Percentiles rank a stretch among this genome's conserved stretches.
These are phyloP conservation scores for Melinaea menophilus DNA, from an alignment of 2,888 invertebrate species.

Conservation along the genomic window DNA sequence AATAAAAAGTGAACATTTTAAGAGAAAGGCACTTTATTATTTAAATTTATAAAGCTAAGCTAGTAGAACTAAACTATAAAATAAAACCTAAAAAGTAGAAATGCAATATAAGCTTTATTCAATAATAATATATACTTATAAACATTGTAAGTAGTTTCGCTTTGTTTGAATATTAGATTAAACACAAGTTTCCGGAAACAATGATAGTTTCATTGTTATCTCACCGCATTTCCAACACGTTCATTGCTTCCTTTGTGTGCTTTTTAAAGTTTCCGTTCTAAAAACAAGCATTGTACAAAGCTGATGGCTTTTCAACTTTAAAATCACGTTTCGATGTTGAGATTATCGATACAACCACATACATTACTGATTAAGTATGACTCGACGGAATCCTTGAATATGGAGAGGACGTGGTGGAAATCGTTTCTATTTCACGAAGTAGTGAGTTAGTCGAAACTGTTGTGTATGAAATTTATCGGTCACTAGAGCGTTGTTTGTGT, in stretches of 20 bases:
- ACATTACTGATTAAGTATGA: constrained; percentile 11
- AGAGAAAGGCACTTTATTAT: no score
- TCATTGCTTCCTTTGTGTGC: neutral
- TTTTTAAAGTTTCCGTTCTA: constrained; percentile 10
- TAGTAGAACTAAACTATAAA: no score
- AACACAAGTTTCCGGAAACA: neutral
- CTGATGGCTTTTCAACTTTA: constrained; percentile 12
- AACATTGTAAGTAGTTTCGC: neutral
- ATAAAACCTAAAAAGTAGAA: no score
- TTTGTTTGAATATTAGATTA: neutral
- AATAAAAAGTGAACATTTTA: no score
- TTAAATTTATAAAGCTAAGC: no score
- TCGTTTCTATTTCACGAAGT: constrained; percentile 4
- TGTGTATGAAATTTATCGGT: constrained; percentile 21
- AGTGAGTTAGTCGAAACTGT: constrained; percentile 9
- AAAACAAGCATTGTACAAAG: constrained; percentile 11
- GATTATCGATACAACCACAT: constrained; percentile 14
- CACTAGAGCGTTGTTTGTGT: constrained; percentile 21
- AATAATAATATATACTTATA: no score
- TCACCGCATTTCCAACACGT: neutral
- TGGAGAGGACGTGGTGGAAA: constrained; percentile 13
- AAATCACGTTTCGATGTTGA: constrained; percentile 17
- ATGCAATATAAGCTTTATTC: no score
- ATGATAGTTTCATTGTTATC: neutral
- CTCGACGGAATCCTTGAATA: constrained; percentile 6